Conservation (phyloP, 2,113 vertebrate genomes). For the Xiphias gladius region DNA sequence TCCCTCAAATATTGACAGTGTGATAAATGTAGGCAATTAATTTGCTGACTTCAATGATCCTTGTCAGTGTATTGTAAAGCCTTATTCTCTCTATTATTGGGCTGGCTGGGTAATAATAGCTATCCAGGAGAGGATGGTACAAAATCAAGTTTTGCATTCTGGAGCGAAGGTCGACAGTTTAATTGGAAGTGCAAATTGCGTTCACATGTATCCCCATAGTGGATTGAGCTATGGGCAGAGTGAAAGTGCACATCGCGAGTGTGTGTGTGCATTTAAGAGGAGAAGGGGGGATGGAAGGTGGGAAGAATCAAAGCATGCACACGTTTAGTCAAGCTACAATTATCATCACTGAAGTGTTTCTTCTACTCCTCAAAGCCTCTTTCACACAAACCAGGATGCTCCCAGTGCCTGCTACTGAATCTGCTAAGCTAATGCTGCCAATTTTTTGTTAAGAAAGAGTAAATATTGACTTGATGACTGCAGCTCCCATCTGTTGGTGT, state of each 20-base stretch:
- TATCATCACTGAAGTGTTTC: slow-evolving; percentile 44
- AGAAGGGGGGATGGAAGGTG: slow-evolving; percentile 30
- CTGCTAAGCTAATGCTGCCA: slow-evolving; percentile 53
- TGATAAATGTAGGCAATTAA: slow-evolving; percentile 36
- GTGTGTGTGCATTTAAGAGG: slow-evolving; percentile 63
- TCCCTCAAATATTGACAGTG: slow-evolving; percentile 33
- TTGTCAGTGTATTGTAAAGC: slow-evolving; percentile 34
- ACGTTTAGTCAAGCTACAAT: slow-evolving; percentile 56
- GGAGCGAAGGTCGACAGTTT: slow-evolving; percentile 91
- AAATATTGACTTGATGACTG: slow-evolving; percentile 76
- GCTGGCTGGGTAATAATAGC: slow-evolving; percentile 79
- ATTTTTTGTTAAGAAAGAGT: slow-evolving; percentile 62
- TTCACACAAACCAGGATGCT: slow-evolving; percentile 51
- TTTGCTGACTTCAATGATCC: slow-evolving; percentile 68
- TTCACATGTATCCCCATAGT: slow-evolving; percentile 92
- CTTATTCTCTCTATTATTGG: slow-evolving; percentile 48
- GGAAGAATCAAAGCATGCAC: slow-evolving; percentile 55
- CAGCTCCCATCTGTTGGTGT: slow-evolving; percentile 67
- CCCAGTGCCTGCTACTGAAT: slow-evolving; percentile 36
- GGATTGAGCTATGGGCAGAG: slow-evolving; percentile 78
- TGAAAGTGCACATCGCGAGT: slow-evolving; percentile 57
- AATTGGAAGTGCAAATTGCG: slow-evolving; percentile 95
- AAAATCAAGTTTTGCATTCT: slow-evolving; percentile 86
- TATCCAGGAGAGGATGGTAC: slow-evolving; percentile 83
- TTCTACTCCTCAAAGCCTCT: slow-evolving; percentile 43